Conservation (phyloP, 1,140 invertebrate species). For the Holotrichia oblita region DNA sequence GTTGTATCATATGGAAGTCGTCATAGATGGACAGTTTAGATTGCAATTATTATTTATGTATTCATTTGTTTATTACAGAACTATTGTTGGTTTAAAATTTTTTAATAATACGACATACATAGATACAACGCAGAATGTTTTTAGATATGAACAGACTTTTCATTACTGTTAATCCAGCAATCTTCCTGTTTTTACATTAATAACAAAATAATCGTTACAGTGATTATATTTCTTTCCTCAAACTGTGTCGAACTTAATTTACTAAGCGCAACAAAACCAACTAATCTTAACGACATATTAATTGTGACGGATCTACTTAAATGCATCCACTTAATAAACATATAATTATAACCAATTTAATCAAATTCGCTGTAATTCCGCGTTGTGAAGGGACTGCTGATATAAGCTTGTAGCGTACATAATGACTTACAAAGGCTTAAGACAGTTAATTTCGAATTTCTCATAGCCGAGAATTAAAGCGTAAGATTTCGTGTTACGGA, state of each 20-base stretch:
- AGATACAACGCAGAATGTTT: no score
- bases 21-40: no score
- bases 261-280: neutral
- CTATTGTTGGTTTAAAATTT: no score
- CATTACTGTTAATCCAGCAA: neutral
- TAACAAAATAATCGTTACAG: neutral
- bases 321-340: constrained; percentile 24
- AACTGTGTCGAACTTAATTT: constrained; percentile 20
- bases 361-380: constrained; percentile 26
- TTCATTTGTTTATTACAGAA: no score
- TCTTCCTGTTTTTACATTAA: constrained; percentile 1
- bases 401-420: constrained; percentile 25
- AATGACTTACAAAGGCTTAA: constrained; percentile 32
- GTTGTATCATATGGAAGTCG: no score
- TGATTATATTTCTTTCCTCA: neutral
- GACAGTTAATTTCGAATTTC: constrained; percentile 24
- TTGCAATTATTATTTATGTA: no score
- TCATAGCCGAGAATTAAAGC: constrained; percentile 18
- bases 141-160: no score
- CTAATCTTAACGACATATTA: constrained; percentile 27
- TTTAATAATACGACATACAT: no score
- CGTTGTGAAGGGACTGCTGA: constrained; percentile 18
- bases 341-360: constrained; percentile 31
- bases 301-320: constrained; percentile 33
- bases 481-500: constrained; percentile 14